A percentile compares a stretch with the other conserved stretches of the same genome.
Conservation (phyloP, 2,888 invertebrate genomes). For the Pimpla rufipes region DNA sequence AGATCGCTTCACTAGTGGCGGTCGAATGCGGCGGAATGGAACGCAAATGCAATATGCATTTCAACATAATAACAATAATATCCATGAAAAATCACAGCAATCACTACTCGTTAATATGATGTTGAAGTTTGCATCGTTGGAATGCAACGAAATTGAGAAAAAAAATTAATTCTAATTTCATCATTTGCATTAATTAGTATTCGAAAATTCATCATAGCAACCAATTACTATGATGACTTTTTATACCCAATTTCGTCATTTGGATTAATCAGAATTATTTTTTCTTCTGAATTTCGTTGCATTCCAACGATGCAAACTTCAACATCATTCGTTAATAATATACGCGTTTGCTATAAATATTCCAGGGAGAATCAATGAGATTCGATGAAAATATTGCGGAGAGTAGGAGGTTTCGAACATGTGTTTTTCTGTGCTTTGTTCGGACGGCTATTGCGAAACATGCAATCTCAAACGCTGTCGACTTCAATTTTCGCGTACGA, state of each 20-base stretch:
- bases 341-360: neutral
- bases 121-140: no score
- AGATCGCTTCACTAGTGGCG: neutral
- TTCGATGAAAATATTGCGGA: neutral
- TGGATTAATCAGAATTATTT: no score
- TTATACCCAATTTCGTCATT: no score
- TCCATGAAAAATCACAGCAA: conserved; percentile 22
- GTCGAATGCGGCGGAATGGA: conserved; percentile 4
- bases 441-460: neutral
- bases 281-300: no score
- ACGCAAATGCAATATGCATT: conserved; percentile 15
- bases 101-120: neutral
- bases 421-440: neutral
- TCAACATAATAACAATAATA: conserved; percentile 15
- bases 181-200: no score
- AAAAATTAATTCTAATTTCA: no score
- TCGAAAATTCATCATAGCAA: no score
- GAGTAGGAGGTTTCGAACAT: neutral
- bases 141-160: no score
- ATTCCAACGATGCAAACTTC: no score
- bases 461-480: neutral
- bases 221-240: no score
- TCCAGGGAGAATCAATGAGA: neutral
- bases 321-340: no score
- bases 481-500: conserved; percentile 36